Conservation (phyloP, 2,888 invertebrate genomes). For the Pammene fasciana region DNA sequence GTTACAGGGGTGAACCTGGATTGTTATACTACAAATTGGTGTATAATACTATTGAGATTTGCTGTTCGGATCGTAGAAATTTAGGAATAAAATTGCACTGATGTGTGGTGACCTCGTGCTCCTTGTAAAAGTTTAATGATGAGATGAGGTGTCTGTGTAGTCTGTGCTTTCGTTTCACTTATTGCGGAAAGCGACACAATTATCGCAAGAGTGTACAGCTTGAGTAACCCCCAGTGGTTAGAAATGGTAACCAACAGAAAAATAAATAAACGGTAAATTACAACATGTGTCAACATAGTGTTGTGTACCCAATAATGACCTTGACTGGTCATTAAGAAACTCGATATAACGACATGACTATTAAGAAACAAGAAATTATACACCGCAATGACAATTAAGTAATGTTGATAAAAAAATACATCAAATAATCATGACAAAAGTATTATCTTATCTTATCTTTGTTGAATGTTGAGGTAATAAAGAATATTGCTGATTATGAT, state of each 20-base stretch:
- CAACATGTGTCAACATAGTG: constrained; percentile 1
- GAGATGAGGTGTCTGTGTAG: too few species aligned
- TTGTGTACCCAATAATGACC: constrained; percentile 10
- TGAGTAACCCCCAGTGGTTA: too few species aligned
- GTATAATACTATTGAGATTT: too few species aligned
- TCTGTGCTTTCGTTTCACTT: too few species aligned
- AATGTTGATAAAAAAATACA: constrained; percentile 21
- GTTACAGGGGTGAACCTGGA: too few species aligned
- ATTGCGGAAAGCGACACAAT: too few species aligned
- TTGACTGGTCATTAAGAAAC: constrained; percentile 13
- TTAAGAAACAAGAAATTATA: constrained; percentile 13
- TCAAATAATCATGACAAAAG: constrained; percentile 2
- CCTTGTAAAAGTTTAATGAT: too few species aligned
- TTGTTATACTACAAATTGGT: too few species aligned
- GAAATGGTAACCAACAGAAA: neutral
- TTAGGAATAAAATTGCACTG: too few species aligned
- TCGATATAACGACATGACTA: neutral
- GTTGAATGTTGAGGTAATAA: constrained; percentile 2
- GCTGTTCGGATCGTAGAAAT: too few species aligned
- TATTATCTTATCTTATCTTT: constrained; percentile 4
- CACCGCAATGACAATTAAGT: constrained; percentile 1
- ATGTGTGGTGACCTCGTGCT: too few species aligned
- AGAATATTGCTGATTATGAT: neutral
- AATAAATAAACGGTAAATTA: neutral
- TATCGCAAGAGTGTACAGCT: too few species aligned